Percentiles rank a stretch among this genome's conserved stretches.
phyloP scores from a whole-genome alignment of 2,888 invertebrate species.

The Matsumyia berberina region DNA sequence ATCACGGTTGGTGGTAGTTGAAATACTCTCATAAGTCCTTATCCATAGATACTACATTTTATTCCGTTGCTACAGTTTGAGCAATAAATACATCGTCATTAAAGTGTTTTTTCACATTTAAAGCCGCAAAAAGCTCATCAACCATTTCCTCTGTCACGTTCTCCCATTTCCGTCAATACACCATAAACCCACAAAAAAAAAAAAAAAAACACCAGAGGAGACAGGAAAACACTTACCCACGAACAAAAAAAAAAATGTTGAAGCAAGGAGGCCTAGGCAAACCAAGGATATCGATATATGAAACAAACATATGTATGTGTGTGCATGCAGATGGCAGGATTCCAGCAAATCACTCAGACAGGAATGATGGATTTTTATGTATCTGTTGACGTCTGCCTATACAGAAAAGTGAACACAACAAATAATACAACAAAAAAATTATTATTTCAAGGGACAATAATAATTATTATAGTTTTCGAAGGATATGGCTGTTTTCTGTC shows the following conservation, averaged over 20 bases:
- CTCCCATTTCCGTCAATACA: neutral
- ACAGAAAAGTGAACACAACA: slow-evolving; percentile 13
- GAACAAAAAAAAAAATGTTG: slow-evolving; percentile 3
- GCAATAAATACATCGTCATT: neutral
- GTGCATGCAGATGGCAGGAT: slow-evolving; percentile 36
- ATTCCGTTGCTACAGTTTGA: neutral
- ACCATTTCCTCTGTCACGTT: neutral
- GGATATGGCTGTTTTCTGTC: too few species aligned
- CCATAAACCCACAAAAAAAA: neutral
- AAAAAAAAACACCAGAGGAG: slow-evolving; percentile 5
- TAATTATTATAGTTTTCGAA: neutral
- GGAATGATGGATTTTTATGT: slow-evolving; percentile 32
- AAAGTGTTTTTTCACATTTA: neutral
- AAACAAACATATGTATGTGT: neutral
- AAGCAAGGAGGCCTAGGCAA: neutral
- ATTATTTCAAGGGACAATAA: slow-evolving; percentile 17
- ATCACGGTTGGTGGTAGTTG: too few species aligned
- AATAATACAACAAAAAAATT: slow-evolving; percentile 10
- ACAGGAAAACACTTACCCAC: slow-evolving; percentile 6
- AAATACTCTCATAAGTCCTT: too few species aligned
- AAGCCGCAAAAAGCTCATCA: neutral
- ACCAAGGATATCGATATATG: slow-evolving; percentile 10
- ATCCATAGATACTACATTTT: too few species aligned
- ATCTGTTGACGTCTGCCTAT: slow-evolving; percentile 12
- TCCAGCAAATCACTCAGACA: slow-evolving; percentile 53